Evolutionary conservation across 2,888 invertebrate genomes (phyloP), one percentile per base, ranked within the genome.

Genomic region (Druceiella hillmani): DNA sequence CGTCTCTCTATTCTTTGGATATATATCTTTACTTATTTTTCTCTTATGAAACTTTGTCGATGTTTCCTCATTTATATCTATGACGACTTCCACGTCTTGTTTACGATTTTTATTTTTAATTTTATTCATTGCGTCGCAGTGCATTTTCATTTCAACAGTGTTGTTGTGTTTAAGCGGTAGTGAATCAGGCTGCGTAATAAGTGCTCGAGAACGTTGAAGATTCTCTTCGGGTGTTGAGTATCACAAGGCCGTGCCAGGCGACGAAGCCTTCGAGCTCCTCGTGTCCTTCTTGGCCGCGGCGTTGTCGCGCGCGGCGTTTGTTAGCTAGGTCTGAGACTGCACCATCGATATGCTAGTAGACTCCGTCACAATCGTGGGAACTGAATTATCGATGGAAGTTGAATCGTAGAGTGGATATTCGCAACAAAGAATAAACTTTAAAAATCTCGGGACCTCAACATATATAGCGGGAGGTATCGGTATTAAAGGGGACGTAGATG

Each of bases 381-480:
- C 78, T 3, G 67, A 65, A 51, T 79, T 81, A 17, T 75, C 81
- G 14, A 83, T 80, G 52, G 81, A 64, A 3, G 81, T 83, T 3
- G 75, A 76, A 58, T 92, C 83, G 58, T 93, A 93, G 40, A 92
- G 74, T 1, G 92, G 91, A 54, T 82, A 90, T 60, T 93, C 93
- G 56, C 90, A 92, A 62, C 92, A 92, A 30, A 90, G 59, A 12
- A 88, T 72, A 55, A 81, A 87, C 61, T 92, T 92, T 32, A 93
- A 62, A 46, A 83, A 84, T 53, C 75, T 74, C 1, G 92, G 92
- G 26, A 92, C 85, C 58, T 87, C 87, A n/a, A 82, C 81, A 62
- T 92, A 93, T 29, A 91, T 80, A 2, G 83, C 76, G 0, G 90
- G 87, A 5, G 92, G 92, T 42, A 93, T 81, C 3, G 90, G 92